A percentile compares a stretch with the other conserved stretches of the same genome.
Evolutionary conservation across 2,113 vertebrate species (phyloP).

Genomic region (Pachyramphus minor): DNA sequence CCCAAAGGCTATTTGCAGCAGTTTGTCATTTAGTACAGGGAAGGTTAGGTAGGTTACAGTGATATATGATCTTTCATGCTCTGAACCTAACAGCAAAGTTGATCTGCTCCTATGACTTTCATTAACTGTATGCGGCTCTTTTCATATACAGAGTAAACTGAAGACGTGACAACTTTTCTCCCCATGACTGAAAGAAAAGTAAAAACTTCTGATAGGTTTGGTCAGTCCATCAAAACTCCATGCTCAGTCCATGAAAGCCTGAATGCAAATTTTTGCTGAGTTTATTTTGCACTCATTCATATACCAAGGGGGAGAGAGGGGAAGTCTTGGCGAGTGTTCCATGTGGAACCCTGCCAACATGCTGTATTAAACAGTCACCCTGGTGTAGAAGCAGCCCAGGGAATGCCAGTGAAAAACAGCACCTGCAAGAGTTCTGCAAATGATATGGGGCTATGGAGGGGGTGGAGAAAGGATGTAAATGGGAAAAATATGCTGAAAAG

Average conservation of each 20-base stretch:
- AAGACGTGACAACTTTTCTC: constrained; percentile 6
- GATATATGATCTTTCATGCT: constrained; percentile 68
- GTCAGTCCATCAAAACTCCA: not conserved
- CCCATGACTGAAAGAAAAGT: not conserved
- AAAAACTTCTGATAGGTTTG: not conserved
- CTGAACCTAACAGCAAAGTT: constrained; percentile 53
- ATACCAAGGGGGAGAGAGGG: not conserved
- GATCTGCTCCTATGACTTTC: constrained; percentile 60
- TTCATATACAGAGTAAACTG: constrained; percentile 22
- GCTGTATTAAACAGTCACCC: not conserved
- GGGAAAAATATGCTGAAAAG: not conserved
- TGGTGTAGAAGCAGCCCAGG: not conserved
- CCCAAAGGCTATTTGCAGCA: constrained; percentile 73
- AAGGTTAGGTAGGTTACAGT: constrained; percentile 74
- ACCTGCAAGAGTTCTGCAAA: constrained; percentile 1
- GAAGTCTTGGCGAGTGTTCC: not conserved
- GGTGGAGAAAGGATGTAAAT: not conserved
- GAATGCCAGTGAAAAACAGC: not conserved
- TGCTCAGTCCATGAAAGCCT: not conserved
- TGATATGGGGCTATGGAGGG: not conserved
- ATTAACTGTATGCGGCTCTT: constrained; percentile 59
- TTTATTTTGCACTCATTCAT: not conserved
- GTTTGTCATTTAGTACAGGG: constrained; percentile 78
- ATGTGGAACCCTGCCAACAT: not conserved
- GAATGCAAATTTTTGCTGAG: constrained; percentile 16